Evolutionary conservation across 2,888 invertebrate genomes (phyloP), one percentile per base, ranked within the genome.

Genomic region (Tholera decimalis): DNA sequence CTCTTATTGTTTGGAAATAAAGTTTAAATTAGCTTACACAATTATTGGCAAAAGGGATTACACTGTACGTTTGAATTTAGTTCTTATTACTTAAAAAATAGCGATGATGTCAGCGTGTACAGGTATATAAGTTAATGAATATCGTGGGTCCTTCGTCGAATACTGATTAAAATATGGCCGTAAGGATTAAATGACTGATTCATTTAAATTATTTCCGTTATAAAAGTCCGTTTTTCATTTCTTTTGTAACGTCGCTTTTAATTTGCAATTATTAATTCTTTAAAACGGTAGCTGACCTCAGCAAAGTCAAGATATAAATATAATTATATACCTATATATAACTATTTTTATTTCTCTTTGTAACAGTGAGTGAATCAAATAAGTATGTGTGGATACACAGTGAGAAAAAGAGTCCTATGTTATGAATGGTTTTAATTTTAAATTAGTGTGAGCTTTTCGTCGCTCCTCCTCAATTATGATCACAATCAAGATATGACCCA

Each of bases 111-210:
- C 7, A 5, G 57, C 7, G 0, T 70, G 54, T 3, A 9, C 6
- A n/a, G 9, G 5, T 37, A 5, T 5, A 15, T 18, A 53, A 39
- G 59, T 68, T 66, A 82, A 76, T 70, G 37, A 68, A 66, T 66
- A 51, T 62, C 57, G 50, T 30, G 63, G 60, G 35, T 66, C 51
- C 61, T 79, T 73, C 70, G 69, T 70, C 49, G 56, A 70, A 65
- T 63, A 57, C 46, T 73, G 56, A 76, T 80, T 76, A 79, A 79
- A 70, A 76, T 73, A 82, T 76, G 30, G 64, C 67, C 61, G 55
- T 64, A 53, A 57, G 50, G 60, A 57, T 62, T 44, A 58, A 70
- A 67, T 69, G 57, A 58, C 55, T 50, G 49, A 60, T 60, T 73
- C 43, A 63, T 78, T 55, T 44, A 56, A 54, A 64, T 59, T 44